These are phyloP conservation scores for Achroia grisella DNA, from an alignment of 1,140 invertebrate genomes.

Conservation along the genomic window DNA sequence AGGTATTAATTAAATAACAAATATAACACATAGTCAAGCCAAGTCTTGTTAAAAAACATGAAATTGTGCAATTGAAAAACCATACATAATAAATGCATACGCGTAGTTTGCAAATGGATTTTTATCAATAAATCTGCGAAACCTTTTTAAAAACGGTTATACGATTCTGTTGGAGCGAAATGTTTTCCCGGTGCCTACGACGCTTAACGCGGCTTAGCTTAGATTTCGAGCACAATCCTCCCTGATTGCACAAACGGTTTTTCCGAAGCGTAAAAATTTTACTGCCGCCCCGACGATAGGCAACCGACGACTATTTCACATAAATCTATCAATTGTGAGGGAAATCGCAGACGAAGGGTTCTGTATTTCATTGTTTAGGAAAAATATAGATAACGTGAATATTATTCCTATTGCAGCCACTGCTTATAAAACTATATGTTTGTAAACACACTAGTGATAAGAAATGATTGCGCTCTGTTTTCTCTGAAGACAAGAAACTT, in stretches of 20 bases:
- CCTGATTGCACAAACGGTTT: constrained; percentile 58
- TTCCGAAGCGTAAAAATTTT: constrained; percentile 42
- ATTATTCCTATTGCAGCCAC: not conserved
- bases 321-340: constrained; percentile 1
- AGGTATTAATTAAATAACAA: no score
- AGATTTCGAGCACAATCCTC: constrained; percentile 44
- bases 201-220: constrained; percentile 39
- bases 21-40: no score
- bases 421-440: not conserved
- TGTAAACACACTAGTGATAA: no score
- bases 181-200: constrained; percentile 34
- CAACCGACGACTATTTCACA: constrained; percentile 6
- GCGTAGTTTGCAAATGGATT: no score
- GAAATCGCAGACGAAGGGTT: not conserved
- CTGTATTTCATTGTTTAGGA: not conserved
- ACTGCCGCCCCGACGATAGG: constrained; percentile 15
- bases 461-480: no score
- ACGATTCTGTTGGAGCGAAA: constrained; percentile 16
- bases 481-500: no score
- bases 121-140: constrained; percentile 2
- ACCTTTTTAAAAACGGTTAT: constrained; percentile 23
- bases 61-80: no score
- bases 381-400: not conserved
- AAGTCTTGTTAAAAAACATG: no score
- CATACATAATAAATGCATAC: no score